These are phyloP conservation scores for Holacanthella duospinosa DNA, from an alignment of 2,888 invertebrate genomes.

Conservation along the genomic window DNA sequence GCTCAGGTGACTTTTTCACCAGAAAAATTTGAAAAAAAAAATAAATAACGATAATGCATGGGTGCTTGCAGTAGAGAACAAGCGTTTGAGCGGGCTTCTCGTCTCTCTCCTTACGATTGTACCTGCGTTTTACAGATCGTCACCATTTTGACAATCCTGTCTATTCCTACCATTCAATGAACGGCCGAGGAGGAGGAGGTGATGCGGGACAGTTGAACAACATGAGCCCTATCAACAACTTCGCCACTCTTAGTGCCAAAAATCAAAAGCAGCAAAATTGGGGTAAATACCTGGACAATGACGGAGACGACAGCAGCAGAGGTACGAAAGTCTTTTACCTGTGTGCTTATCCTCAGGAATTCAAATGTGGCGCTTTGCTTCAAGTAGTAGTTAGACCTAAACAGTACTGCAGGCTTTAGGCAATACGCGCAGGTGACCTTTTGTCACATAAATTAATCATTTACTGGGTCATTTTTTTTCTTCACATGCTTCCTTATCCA, in stretches of 20 bases:
- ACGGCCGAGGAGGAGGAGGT: slow-evolving; percentile 39
- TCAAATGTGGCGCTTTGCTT: neutral
- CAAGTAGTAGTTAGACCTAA: neutral
- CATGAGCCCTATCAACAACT: slow-evolving; percentile 29
- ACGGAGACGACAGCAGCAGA: slow-evolving; percentile 42
- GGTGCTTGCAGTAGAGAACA: no score
- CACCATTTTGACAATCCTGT: slow-evolving; percentile 89
- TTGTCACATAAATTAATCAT: neutral
- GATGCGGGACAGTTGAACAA: slow-evolving; percentile 45
- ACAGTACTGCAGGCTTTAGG: no score
- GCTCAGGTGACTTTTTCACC: no score
- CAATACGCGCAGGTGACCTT: no score
- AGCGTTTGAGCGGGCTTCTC: no score
- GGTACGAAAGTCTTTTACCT: no score
- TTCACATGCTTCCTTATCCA: neutral
- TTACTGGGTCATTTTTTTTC: neutral
- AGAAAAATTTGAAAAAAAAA: no score
- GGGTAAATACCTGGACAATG: slow-evolving; percentile 45
- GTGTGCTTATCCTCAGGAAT: neutral
- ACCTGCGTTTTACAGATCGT: slow-evolving; percentile 55
- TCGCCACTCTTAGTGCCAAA: slow-evolving; percentile 44
- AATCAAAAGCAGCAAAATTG: slow-evolving; percentile 53
- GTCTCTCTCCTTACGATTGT: no score
- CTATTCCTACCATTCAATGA: slow-evolving; percentile 57
- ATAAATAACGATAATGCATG: no score